phyloP scores from a whole-genome alignment of 2,888 invertebrate genomes.

The Pomacea canaliculata region DNA sequence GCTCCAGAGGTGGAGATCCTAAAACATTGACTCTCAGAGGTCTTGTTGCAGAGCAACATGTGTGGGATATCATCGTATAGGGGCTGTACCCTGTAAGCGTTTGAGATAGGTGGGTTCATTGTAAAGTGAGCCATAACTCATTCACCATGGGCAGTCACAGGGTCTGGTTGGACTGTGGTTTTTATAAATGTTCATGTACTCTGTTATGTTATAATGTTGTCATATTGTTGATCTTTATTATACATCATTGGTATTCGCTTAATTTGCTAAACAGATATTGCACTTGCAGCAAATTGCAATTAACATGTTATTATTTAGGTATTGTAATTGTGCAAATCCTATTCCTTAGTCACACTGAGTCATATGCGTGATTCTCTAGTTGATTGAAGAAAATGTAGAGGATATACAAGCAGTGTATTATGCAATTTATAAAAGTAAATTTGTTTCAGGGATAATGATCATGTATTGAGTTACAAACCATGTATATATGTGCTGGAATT shows the following conservation, averaged over 20 bases:
- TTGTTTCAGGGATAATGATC: conserved; percentile 45
- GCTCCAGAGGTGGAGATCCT: conserved; percentile 20
- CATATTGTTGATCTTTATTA: no score
- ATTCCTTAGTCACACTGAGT: neutral
- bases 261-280: no score
- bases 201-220: no score
- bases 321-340: no score
- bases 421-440: no score
- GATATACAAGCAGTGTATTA: no score
- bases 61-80: conserved; percentile 22
- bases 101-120: conserved; percentile 22
- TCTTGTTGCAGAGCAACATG: conserved; percentile 26
- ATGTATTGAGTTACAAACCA: conserved; percentile 49
- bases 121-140: conserved; percentile 13
- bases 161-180: conserved; percentile 27
- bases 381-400: no score
- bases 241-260: no score
- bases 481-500: conserved; percentile 44
- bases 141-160: conserved; percentile 27
- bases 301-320: no score
- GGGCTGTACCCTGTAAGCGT: conserved; percentile 17
- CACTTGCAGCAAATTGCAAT: no score
- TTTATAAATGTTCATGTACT: neutral
- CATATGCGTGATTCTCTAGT: no score
- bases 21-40: conserved; percentile 21